Conservation (phyloP, 2,113 vertebrate species). For the Siniperca chuatsi region DNA sequence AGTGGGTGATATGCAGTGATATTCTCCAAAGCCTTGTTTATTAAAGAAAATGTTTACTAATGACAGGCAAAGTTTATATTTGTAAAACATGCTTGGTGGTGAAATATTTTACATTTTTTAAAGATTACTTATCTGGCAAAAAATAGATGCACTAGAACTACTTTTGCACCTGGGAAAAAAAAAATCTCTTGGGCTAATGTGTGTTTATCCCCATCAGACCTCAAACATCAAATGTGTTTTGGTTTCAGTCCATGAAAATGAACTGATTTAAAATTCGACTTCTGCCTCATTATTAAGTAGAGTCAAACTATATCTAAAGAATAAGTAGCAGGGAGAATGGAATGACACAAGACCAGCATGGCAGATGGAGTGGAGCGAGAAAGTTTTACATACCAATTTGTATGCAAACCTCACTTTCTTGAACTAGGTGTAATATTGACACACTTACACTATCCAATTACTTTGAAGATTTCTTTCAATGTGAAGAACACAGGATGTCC, state of each 20-base stretch:
- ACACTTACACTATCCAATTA: background rate
- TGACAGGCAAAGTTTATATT: slow-evolving; percentile 43
- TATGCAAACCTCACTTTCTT: background rate
- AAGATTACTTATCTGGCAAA: slow-evolving; percentile 25
- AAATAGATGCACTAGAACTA: slow-evolving; percentile 47
- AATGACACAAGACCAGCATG: background rate
- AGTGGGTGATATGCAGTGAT: slow-evolving; percentile 46
- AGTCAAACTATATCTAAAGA: background rate
- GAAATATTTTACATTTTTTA: slow-evolving; percentile 28
- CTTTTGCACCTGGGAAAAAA: slow-evolving; percentile 19
- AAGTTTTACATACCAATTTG: slow-evolving; percentile 2
- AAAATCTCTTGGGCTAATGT: slow-evolving; percentile 40
- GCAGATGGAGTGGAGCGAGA: background rate
- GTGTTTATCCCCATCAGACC: slow-evolving; percentile 42
- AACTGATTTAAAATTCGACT: slow-evolving; percentile 22
- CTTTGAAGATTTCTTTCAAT: background rate
- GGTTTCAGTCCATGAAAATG: slow-evolving; percentile 3
- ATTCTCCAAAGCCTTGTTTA: slow-evolving; percentile 55
- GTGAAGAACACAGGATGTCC: background rate
- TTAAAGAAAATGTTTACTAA: slow-evolving; percentile 55
- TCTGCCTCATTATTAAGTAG: background rate
- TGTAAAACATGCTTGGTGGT: slow-evolving; percentile 40
- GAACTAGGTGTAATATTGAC: background rate
- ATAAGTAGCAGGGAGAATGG: background rate
- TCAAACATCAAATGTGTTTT: slow-evolving; percentile 35